These are phyloP conservation scores for Flexamia atlantica DNA, from an alignment of 2,888 invertebrate species.

Conservation along the genomic window DNA sequence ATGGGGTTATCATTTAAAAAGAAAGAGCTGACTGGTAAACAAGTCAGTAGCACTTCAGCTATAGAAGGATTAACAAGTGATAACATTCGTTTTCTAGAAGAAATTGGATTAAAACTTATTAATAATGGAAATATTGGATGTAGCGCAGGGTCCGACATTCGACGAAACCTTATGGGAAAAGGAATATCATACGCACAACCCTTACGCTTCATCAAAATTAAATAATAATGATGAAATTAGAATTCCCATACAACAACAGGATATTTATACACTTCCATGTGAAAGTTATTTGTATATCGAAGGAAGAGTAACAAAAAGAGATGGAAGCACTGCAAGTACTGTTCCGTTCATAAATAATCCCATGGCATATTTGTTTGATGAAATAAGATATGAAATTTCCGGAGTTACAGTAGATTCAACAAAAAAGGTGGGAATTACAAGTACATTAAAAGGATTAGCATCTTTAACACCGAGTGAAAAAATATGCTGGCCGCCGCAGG, in stretches of 20 bases:
- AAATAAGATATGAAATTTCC: constrained; percentile 59
- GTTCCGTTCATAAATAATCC: constrained; percentile 60
- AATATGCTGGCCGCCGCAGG: not conserved
- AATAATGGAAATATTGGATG: constrained; percentile 56
- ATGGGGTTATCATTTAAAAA: constrained; percentile 6
- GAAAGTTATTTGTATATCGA: constrained; percentile 69
- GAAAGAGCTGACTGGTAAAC: not conserved
- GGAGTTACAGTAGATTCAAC: constrained; percentile 62
- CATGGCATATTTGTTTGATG: constrained; percentile 61
- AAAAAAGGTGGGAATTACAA: constrained; percentile 57
- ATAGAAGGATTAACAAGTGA: constrained; percentile 35
- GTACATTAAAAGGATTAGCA: constrained; percentile 61
- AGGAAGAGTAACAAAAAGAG: constrained; percentile 59
- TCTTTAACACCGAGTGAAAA: constrained; percentile 34
- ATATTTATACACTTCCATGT: constrained; percentile 70
- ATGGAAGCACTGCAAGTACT: constrained; percentile 5
- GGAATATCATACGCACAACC: constrained; percentile 69
- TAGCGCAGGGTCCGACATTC: constrained; percentile 58
- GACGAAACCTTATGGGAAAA: constrained; percentile 62
- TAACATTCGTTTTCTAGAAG: constrained; percentile 28
- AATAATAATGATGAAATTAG: constrained; percentile 72
- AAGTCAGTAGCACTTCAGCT: not conserved
- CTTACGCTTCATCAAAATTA: constrained; percentile 69
- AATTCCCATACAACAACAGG: constrained; percentile 71
- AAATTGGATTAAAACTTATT: constrained; percentile 2